Evolutionary conservation across 2,888 invertebrate genomes (phyloP), one percentile per base, ranked within the genome.

Genomic region (Criorhina ranunculi): DNA sequence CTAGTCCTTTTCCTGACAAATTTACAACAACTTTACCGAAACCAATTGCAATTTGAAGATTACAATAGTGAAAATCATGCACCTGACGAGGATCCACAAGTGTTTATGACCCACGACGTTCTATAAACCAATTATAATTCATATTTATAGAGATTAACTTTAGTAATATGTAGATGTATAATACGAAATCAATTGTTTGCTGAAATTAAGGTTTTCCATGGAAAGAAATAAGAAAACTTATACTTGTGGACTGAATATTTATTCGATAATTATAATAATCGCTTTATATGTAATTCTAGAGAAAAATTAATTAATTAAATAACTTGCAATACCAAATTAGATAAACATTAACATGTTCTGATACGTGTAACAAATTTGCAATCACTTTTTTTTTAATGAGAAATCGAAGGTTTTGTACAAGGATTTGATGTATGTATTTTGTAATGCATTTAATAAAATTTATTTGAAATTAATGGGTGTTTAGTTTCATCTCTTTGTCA

Each of bases 401-500:
- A 72, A 70, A n/a, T 42, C 42, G 29, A 70, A 51, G 11, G 12
- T 66, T 82, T 82, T 72, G 8, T 66, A 82, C 55, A 46, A 53
- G 2, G 9, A 33, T 67, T 73, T 67, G 33, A 62, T 75, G 51
- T 69, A 19, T 62, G 69, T 59, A 57, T 82, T 77, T 81, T 77
- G 44, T 77, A 77, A 66, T 29, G 46, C 24, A 55, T 59, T 59
- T 33, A 82, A 73, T 78, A 78, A 67, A 81, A 33, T 44, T 35
- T 17, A 46, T 35, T 24, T 24, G 24, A 40, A 31, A 62, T 11
- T 24, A 35, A 12, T 19, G 1, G 24, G 7, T 51, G 2, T 49
- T 12, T 46, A 44, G 8, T 64, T 64, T 60, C 35, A 85, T 72
- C 59, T 60, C 1, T 37, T 88, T 33, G 86, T 92, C 87, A 96